Base-by-base conservation (phyloP, 1,140 invertebrate genomes). In the Sitophilus oryzae region DNA sequence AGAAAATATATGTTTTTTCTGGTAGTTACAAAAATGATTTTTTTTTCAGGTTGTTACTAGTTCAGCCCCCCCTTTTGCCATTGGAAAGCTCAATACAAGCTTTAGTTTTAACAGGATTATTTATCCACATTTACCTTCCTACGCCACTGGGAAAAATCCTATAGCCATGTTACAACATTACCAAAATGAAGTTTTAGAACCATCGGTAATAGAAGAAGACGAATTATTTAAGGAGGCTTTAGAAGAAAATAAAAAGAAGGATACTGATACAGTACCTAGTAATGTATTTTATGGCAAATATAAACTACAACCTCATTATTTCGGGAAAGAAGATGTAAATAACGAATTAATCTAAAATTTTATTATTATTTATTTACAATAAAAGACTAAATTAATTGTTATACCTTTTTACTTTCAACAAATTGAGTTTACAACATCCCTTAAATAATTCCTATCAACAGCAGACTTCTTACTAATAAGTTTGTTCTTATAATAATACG, bases 201-300 rank as follows among this genome's bases (percentile, higher is more conserved):
- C 45, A 16, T 47, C 45, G 8, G 18, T 23, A 9, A 14, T 47
- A 15, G 51, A 45, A 2, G 51, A 53, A 19, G 16, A 45, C 20
- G 41, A 44, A n/a, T 36, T 53, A 30, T 53, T 53, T n/a, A 38
- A 53, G 1, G n/a, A 53, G 15, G 20, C 45, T n/a, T 18, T 53
- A 20, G 18, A 37, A 22, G 51, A 53, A 15, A 18, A 53, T 10
- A n/a, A n/a, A n/a, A 40, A 40, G 4, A 40, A 40, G 14, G 14
- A 40, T 8, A 14, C 37, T 11, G 11, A 30, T 30, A 6, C 25
- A 5, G 5, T 30, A 30, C 25, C 25, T 30, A 30, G 25, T 30
- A 5, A 5, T 30, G 11, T 30, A 23, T 18, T 35, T 22, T 54
- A 45, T 30, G 52, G 36, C 14, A 16, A 41, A 15, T 5, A 15